Evolutionary conservation across 2,888 invertebrate species (phyloP).

Genomic region (Thumatha senex): DNA sequence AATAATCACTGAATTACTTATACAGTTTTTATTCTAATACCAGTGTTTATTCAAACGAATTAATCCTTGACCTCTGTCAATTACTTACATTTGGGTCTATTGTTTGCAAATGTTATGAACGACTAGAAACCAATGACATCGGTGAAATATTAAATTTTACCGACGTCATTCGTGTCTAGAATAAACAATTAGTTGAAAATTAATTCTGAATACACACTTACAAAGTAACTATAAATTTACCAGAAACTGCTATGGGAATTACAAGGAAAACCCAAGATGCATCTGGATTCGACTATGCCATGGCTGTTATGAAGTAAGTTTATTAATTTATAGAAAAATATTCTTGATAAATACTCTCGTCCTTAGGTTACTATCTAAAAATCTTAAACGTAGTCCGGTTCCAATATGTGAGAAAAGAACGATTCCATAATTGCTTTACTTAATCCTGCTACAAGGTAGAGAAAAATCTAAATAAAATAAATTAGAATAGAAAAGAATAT

Average conservation of each 20-base stretch:
- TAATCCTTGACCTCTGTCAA: neutral
- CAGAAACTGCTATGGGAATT: slow-evolving; percentile 93
- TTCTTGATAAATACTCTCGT: neutral
- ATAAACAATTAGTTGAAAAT: neutral
- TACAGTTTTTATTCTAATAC: neutral
- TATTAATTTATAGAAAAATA: neutral
- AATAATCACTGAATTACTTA: neutral
- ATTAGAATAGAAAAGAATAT: too few species aligned
- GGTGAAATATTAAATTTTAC: neutral
- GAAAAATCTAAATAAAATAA: too few species aligned
- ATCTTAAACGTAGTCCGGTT: too few species aligned
- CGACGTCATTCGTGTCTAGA: neutral
- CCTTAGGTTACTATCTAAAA: too few species aligned
- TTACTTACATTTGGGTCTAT: neutral
- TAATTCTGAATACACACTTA: neutral
- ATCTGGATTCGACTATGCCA: slow-evolving; percentile 90
- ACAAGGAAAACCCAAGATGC: slow-evolving; percentile 88
- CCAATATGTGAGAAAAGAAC: too few species aligned
- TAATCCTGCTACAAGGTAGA: too few species aligned
- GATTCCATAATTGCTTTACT: too few species aligned
- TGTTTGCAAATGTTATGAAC: neutral
- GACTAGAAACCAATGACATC: too few species aligned
- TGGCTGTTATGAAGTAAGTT: slow-evolving; percentile 91
- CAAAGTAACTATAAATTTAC: too few species aligned
- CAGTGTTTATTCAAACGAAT: slow-evolving; percentile 1